Evolutionary conservation across 53 echinoderm and acorn worm genomes (phyloP).

Genomic region (Hippasteria phrygiana): DNA sequence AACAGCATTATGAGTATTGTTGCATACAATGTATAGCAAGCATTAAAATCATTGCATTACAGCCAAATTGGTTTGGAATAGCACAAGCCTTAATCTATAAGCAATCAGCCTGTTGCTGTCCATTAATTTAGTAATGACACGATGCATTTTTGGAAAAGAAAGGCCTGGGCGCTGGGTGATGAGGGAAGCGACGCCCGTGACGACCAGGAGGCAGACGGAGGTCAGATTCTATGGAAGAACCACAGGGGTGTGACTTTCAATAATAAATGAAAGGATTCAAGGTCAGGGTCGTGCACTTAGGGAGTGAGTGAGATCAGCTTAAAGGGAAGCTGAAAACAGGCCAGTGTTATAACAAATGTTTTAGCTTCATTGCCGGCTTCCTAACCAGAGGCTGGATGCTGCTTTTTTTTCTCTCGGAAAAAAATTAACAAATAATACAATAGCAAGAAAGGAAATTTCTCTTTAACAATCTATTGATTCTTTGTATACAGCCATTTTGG

Average conservation of each 20-base stretch:
- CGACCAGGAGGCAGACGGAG: background rate
- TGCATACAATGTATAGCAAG: no score
- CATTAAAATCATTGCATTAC: no score
- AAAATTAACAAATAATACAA: no score
- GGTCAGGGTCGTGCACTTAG: background rate
- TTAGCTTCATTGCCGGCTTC: no score
- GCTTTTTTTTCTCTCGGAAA: no score
- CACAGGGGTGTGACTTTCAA: background rate
- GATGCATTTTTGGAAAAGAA: background rate
- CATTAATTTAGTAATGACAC: background rate
- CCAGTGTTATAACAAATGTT: no score
- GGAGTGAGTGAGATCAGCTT: background rate
- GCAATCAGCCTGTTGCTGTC: background rate
- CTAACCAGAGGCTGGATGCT: no score
- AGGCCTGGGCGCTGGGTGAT: background rate
- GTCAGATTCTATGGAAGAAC: background rate
- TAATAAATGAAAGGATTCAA: background rate
- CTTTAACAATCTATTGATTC: no score
- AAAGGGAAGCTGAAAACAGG: background rate
- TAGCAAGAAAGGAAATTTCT: no score
- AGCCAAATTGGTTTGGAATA: no score
- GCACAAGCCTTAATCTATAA: background rate
- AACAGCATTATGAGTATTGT: no score
- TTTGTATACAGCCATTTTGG: no score
- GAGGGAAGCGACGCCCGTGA: background rate